Base-by-base conservation (phyloP, 2,113 vertebrate genomes). In the Varanus komodoensis region DNA sequence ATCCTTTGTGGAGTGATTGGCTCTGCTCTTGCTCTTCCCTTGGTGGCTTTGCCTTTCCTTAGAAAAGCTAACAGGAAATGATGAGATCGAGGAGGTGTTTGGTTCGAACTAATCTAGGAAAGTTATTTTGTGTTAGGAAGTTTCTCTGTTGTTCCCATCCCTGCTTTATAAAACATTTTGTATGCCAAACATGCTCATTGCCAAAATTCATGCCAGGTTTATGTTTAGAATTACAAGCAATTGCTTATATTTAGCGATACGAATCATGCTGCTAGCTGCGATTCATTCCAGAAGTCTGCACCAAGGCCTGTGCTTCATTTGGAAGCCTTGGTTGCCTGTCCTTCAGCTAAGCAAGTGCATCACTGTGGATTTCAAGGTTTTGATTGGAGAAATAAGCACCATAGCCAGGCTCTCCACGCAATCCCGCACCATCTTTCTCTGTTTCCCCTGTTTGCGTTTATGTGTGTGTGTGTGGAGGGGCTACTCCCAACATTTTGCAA, bases 141-240 rank as follows among this genome's bases (percentile, higher is more conserved):
- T 74, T 73, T 52, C 48, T 38, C 94, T 93, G 95, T 93, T 81
- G 89, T 44, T 89, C 85, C 89, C 89, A 50, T 89, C 85, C 84
- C 94, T 94, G 87, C 92, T 95, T 95, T 93, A 89, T 94, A 95
- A 95, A 96, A 93, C 86, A 75, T 89, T 94, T 93, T 94, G 94
- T 94, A 96, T 96, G 95, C 92, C 90, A 94, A 93, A 93, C 91
- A 69, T 93, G 93, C 93, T 93, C 93, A 90, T 93, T 9, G 93
- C 91, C 90, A 86, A 95, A 91, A 91, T 95, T 92, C 94, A 92
- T 97, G 97, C 96, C 91, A 95, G 94, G 89, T 92, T 96, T 96
- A 92, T 92, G 5, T 97, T 96, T 96, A 97, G 95, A 89, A 89
- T 92, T 21, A 82, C 94, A 92, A 89, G 91, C 73, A 92, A 94